Percentiles rank a stretch among this genome's conserved stretches.
Evolutionary conservation across 2,797 vertebrate genomes (phyloP).

Genomic region (Erethizon dorsatum): DNA sequence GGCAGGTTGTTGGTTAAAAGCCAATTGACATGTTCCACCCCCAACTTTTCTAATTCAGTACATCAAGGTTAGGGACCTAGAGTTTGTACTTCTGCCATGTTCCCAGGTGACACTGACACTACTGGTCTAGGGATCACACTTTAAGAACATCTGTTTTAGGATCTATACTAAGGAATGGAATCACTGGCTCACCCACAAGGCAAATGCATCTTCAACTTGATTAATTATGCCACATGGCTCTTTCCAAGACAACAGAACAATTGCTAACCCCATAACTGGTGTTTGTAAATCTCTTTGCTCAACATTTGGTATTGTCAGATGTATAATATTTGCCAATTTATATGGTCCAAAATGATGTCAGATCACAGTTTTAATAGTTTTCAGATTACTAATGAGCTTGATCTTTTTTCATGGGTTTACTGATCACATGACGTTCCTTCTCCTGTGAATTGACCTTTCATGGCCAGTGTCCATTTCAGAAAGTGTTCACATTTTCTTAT

Average conservation of each 20-base stretch:
- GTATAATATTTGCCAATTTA: neutral
- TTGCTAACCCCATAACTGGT: neutral
- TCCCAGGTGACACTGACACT: neutral
- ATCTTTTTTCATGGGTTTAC: neutral
- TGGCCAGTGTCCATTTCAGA: neutral
- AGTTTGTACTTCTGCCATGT: neutral
- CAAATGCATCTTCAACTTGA: neutral
- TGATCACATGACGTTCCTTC: neutral
- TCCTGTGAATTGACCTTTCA: neutral
- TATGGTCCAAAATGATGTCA: neutral
- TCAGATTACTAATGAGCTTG: neutral
- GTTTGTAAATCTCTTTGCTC: neutral
- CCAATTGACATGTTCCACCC: neutral
- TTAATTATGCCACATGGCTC: no score
- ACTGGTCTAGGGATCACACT: neutral
- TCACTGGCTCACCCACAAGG: neutral
- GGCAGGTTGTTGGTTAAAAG: neutral
- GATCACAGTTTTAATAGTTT: neutral
- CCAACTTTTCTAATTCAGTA: neutral
- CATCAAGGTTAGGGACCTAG: neutral
- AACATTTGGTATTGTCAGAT: neutral
- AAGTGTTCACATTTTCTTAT: neutral
- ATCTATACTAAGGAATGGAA: neutral
- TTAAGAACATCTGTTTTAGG: neutral
- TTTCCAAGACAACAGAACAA: neutral